Evolutionary conservation across 2,888 invertebrate genomes (phyloP).

Genomic region (Rhodophaea formosa): DNA sequence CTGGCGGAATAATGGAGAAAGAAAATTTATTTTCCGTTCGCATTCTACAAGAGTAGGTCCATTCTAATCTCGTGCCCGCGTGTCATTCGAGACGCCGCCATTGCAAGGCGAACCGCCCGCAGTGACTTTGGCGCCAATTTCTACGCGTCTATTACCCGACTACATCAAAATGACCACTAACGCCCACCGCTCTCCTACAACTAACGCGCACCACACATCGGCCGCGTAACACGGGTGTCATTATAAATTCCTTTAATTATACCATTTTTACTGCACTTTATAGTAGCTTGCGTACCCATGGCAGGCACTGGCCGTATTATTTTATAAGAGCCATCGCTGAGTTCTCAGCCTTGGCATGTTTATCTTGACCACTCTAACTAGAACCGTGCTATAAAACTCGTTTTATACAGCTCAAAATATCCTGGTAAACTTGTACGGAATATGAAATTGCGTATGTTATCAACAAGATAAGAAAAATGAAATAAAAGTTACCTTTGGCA

Average conservation of each 20-base stretch:
- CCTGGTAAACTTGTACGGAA: conserved; percentile 24
- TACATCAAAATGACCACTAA: conserved; percentile 40
- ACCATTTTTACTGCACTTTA: conserved; percentile 68
- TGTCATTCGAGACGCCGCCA: conserved; percentile 75
- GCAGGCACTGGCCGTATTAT: conserved; percentile 43
- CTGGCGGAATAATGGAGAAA: neutral
- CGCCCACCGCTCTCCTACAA: conserved; percentile 27
- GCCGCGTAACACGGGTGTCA: conserved; percentile 50
- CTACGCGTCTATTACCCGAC: conserved; percentile 57
- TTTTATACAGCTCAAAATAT: conserved; percentile 12
- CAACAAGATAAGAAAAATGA: conserved; percentile 46
- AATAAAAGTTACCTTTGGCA: conserved; percentile 74
- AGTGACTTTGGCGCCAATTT: conserved; percentile 79
- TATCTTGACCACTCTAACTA: conserved; percentile 40
- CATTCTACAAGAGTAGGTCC: conserved; percentile 45
- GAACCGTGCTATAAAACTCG: conserved; percentile 11
- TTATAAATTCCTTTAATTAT: conserved; percentile 74
- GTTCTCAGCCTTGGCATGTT: conserved; percentile 59
- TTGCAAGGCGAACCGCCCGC: conserved; percentile 77
- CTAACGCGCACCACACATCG: conserved; percentile 42
- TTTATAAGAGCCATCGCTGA: conserved; percentile 54
- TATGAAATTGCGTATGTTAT: conserved; percentile 34
- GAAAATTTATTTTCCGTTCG: conserved; percentile 1
- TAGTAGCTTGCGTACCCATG: conserved; percentile 44
- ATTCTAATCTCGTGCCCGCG: conserved; percentile 51